phyloP scores from a whole-genome alignment of 2,888 invertebrate genomes.

The Aradus depressus region DNA sequence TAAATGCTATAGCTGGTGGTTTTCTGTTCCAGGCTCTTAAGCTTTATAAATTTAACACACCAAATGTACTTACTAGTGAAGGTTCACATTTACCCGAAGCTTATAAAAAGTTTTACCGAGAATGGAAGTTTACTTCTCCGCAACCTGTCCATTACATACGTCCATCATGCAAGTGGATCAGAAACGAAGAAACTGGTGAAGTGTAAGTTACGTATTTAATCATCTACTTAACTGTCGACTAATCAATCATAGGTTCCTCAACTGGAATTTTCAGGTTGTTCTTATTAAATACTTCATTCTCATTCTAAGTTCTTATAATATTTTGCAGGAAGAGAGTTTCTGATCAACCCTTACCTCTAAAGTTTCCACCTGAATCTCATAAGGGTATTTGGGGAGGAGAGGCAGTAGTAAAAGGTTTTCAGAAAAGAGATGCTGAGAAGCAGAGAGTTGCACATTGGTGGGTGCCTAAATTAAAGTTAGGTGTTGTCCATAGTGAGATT shows the following conservation, averaged over 20 bases:
- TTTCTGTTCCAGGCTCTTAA: conserved; percentile 8
- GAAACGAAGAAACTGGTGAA: conserved; percentile 60
- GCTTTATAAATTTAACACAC: conserved; percentile 19
- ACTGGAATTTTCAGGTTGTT: background rate
- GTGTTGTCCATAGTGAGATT: conserved; percentile 82
- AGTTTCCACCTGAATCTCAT: conserved; percentile 67
- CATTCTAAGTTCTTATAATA: background rate
- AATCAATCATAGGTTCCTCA: background rate
- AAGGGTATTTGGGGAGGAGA: conserved; percentile 95
- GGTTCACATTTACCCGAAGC: conserved; percentile 61
- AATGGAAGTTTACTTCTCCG: conserved; percentile 61
- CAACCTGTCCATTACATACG: conserved; percentile 58
- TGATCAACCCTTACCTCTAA: conserved; percentile 62
- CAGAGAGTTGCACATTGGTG: conserved; percentile 73
- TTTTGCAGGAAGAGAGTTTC: conserved; percentile 51
- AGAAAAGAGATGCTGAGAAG: conserved; percentile 41
- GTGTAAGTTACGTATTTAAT: conserved; percentile 41
- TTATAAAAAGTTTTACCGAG: conserved; percentile 75
- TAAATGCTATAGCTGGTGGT: too few species aligned
- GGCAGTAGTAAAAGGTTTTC: conserved; percentile 78
- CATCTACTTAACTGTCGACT: too few species aligned
- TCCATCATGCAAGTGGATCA: conserved; percentile 58
- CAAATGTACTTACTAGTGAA: conserved; percentile 26
- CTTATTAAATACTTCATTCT: background rate
- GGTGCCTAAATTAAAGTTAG: conserved; percentile 68